These are phyloP conservation scores for Tychaedon coryphoeus DNA, from an alignment of 2,113 vertebrate species.

Conservation along the genomic window DNA sequence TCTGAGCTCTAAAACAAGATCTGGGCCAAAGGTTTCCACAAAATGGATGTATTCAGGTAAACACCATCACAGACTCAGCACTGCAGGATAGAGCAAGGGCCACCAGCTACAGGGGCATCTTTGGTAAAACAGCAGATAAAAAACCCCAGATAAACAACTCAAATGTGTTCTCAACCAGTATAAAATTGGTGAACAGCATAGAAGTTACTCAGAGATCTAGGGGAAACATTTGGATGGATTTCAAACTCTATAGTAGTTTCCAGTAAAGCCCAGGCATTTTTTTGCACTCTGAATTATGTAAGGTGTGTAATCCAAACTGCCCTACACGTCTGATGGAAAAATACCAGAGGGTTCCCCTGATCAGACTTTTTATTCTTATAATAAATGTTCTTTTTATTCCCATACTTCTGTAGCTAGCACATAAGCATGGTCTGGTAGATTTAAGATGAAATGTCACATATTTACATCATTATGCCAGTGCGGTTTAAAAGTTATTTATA, in stretches of 20 bases:
- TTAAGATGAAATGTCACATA: background rate
- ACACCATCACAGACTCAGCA: background rate
- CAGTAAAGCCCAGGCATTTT: background rate
- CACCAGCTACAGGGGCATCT: background rate
- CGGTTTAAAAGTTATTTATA: fast-evolving
- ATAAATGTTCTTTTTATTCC: background rate
- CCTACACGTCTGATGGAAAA: background rate
- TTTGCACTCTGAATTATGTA: background rate
- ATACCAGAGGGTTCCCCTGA: background rate
- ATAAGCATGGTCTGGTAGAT: background rate
- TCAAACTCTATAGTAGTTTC: background rate
- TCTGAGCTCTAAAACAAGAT: background rate
- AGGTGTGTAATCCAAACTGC: background rate
- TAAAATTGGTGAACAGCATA: background rate
- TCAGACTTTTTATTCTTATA: background rate
- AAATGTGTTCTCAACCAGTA: background rate
- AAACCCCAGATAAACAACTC: background rate
- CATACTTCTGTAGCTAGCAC: background rate
- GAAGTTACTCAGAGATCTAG: background rate
- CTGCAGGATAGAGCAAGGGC: background rate
- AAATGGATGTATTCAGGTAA: background rate
- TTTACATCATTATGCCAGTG: background rate
- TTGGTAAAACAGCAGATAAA: background rate
- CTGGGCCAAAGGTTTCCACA: background rate
- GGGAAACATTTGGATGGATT: background rate